These are phyloP conservation scores for Bos taurus DNA, from an alignment of 2,113 vertebrate genomes.

Conservation along the genomic window DNA sequence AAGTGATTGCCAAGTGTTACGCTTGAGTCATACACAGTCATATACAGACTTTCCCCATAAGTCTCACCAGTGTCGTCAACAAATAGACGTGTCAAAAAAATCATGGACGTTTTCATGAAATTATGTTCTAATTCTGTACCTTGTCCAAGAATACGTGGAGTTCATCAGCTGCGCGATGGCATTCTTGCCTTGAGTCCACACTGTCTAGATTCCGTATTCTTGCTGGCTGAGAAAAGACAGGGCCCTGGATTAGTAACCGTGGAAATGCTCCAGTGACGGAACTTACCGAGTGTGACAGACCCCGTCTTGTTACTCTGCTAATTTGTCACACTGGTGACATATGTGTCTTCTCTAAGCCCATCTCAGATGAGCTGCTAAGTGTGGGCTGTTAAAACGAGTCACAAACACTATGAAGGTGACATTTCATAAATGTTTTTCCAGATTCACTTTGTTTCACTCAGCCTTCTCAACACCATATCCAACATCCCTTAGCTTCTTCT, in stretches of 20 bases:
- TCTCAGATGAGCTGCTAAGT: not conserved
- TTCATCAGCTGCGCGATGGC: not conserved
- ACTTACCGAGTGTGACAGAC: not conserved
- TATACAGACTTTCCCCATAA: not conserved
- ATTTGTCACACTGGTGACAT: not conserved
- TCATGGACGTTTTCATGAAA: not conserved
- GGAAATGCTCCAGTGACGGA: not conserved
- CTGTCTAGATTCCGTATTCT: not conserved
- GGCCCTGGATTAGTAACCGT: not conserved
- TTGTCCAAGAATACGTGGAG: not conserved
- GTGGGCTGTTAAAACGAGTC: not conserved
- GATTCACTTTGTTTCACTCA: not conserved
- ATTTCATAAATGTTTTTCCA: not conserved
- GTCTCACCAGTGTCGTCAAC: not conserved
- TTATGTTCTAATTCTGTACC: not conserved
- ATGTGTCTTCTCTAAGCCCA: not conserved
- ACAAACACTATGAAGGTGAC: not conserved
- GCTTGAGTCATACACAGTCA: not conserved
- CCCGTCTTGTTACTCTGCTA: too few relatives aligned
- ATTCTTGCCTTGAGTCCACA: not conserved
- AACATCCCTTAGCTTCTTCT: not conserved
- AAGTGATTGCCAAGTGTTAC: not conserved
- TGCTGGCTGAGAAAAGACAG: not conserved
- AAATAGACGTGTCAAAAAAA: not conserved
- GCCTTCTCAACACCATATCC: not conserved